Conservation (phyloP, 2,797 vertebrate genomes). For the Sebastes jordani region DNA sequence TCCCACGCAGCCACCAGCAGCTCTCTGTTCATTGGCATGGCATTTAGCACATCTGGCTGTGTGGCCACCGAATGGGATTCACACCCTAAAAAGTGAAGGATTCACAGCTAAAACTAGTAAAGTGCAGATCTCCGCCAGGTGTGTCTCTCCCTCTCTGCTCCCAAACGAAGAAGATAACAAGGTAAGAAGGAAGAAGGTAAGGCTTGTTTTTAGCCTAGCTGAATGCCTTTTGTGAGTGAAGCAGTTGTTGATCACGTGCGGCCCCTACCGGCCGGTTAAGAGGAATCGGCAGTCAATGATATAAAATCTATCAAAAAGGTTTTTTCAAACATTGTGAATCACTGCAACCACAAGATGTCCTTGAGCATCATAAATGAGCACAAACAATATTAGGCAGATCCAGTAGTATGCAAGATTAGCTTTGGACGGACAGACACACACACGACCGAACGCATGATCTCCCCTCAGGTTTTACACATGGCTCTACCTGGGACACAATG, state of each 20-base stretch:
- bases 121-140: neutral
- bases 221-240: neutral
- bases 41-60: conserved; percentile 20
- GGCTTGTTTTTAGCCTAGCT: no score
- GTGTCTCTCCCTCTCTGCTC: neutral
- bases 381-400: neutral
- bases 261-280: no score
- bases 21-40: neutral
- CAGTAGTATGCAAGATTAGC: neutral
- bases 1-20: conserved; percentile 9
- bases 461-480: neutral
- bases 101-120: neutral
- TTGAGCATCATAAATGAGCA: neutral
- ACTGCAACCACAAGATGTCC: neutral
- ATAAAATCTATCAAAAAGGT: no score
- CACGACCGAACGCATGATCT: neutral
- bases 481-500: neutral
- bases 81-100: neutral
- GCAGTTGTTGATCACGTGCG: no score
- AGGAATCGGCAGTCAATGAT: no score
- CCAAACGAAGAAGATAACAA: neutral
- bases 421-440: neutral
- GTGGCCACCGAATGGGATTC: neutral
- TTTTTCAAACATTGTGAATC: no score
- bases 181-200: no score